These are phyloP conservation scores for Halocaridina rubra DNA, from an alignment of 2,888 invertebrate genomes.

Conservation along the genomic window DNA sequence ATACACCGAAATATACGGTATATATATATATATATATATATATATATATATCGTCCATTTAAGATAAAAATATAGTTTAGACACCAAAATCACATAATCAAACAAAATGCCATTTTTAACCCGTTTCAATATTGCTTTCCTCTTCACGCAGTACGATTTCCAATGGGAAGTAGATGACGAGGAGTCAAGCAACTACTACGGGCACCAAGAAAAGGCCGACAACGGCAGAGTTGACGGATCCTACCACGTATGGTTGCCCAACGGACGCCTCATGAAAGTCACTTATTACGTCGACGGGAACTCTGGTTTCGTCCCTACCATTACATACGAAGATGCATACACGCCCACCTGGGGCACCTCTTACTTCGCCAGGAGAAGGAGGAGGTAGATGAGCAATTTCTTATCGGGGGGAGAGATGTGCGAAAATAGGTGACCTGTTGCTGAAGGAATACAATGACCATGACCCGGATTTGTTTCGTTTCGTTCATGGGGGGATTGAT, in stretches of 20 bases:
- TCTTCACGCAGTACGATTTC: conserved; percentile 76
- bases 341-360: conserved; percentile 46
- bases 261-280: conserved; percentile 80
- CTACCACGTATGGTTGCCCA: conserved; percentile 78
- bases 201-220: conserved; percentile 77
- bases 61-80: too few relatives aligned
- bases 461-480: too few relatives aligned
- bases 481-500: too few relatives aligned
- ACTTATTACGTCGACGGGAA: conserved; percentile 79
- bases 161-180: conserved; percentile 81
- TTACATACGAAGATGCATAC: conserved; percentile 74
- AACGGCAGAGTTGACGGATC: conserved; percentile 77
- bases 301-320: conserved; percentile 79
- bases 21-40: too few relatives aligned
- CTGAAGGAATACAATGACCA: too few relatives aligned
- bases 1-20: too few relatives aligned
- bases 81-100: too few relatives aligned
- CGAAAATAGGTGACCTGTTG: too few relatives aligned
- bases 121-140: too few relatives aligned
- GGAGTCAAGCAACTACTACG: conserved; percentile 77
- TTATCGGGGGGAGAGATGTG: too few relatives aligned
- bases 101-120: too few relatives aligned
- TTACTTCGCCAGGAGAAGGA: not conserved
- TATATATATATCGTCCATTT: too few relatives aligned
- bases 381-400: not conserved